Evolutionary conservation across 2,113 vertebrate species (phyloP).

Genomic region (Oryzias woworae): DNA sequence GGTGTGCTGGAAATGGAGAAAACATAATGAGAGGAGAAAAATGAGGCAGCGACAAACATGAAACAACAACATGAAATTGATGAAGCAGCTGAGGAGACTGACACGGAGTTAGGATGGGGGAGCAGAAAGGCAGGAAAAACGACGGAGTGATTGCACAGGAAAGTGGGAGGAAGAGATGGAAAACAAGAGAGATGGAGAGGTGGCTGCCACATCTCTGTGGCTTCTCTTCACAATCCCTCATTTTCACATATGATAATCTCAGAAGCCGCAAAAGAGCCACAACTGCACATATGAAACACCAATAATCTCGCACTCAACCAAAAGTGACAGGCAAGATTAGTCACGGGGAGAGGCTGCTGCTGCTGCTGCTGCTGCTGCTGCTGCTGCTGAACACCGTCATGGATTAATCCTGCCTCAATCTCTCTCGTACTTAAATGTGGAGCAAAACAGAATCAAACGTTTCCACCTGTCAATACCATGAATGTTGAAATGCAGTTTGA

Average conservation of each 20-base stretch:
- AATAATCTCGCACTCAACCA: conserved; percentile 63
- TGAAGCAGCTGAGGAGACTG: conserved; percentile 7
- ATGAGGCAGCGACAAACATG: conserved; percentile 4
- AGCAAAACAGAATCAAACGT: conserved; percentile 40
- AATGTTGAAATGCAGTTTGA: conserved; percentile 17
- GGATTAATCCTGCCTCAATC: conserved; percentile 51
- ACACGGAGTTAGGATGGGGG: conserved; percentile 13
- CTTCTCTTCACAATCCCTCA: conserved; percentile 60
- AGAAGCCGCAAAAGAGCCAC: conserved; percentile 58
- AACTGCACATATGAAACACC: conserved; percentile 48
- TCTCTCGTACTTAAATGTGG: conserved; percentile 28
- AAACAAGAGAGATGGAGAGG: conserved; percentile 36
- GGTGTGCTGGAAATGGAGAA: background rate
- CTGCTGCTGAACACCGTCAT: conserved; percentile 20
- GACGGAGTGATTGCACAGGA: conserved; percentile 14
- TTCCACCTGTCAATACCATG: conserved; percentile 47
- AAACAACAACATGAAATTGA: conserved; percentile 20
- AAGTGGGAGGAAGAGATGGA: conserved; percentile 30
- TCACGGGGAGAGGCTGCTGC: conserved; percentile 42
- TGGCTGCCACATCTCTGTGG: conserved; percentile 44
- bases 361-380: conserved; percentile 9
- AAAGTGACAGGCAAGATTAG: conserved; percentile 56
- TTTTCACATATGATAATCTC: conserved; percentile 74
- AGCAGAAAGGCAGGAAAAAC: conserved; percentile 13
- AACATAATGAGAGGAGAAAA: conserved; percentile 8